phyloP scores from a whole-genome alignment of 2,113 vertebrate species.

The Microcebus lehilahytsara region DNA sequence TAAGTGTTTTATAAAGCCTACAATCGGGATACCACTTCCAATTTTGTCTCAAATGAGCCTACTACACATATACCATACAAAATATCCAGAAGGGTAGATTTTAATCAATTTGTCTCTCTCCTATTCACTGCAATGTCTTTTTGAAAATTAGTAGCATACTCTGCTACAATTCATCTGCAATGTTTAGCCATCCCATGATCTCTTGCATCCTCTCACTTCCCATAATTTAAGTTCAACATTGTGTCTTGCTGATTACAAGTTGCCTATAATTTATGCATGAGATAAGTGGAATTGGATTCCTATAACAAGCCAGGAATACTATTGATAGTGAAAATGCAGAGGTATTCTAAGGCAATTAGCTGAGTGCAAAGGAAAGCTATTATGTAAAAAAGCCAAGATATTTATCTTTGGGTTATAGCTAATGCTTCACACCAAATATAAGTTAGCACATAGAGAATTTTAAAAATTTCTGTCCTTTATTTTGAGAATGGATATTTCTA shows the following conservation, averaged over 20 bases:
- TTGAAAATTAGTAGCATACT: not conserved
- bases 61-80: not conserved
- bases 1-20: slow-evolving; percentile 1
- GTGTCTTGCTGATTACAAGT: slow-evolving; percentile 1
- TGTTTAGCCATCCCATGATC: not conserved
- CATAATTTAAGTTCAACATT: not conserved
- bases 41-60: not conserved
- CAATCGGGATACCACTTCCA: not conserved
- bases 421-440: not conserved
- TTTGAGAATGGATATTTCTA: not conserved
- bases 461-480: not conserved
- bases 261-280: slow-evolving; percentile 58
- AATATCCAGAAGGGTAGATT: not conserved
- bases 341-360: slow-evolving; percentile 38
- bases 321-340: slow-evolving; percentile 26
- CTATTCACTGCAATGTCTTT: not conserved
- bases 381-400: slow-evolving; percentile 39
- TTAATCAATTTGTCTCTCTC: not conserved
- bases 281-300: slow-evolving; percentile 53
- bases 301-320: not conserved
- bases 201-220: not conserved
- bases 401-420: slow-evolving; percentile 42
- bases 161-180: not conserved
- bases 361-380: slow-evolving; percentile 19
- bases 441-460: not conserved